Evolutionary conservation across 2,888 invertebrate genomes (phyloP).

Genomic region (Marronus borbonicus): DNA sequence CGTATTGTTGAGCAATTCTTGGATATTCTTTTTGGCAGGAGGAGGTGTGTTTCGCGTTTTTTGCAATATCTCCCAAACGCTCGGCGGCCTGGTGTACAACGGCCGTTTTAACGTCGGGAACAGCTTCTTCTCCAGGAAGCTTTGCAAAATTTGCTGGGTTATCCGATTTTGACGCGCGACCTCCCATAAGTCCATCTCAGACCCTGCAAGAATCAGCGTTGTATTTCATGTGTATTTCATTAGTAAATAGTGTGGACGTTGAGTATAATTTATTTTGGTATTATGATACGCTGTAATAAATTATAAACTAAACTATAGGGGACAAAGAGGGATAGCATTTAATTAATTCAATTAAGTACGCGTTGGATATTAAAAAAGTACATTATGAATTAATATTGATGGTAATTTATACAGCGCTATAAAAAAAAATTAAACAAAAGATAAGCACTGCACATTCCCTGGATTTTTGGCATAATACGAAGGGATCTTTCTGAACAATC

Average conservation of each 20-base stretch:
- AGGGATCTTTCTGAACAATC: too few relatives aligned
- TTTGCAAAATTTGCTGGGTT: constrained; percentile 83
- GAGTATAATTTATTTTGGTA: constrained; percentile 30
- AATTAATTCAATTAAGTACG: too few relatives aligned
- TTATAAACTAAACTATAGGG: too few relatives aligned
- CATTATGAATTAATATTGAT: too few relatives aligned
- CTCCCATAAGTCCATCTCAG: constrained; percentile 72
- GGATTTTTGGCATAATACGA: too few relatives aligned
- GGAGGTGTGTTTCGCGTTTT: constrained; percentile 63
- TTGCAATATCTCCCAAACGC: constrained; percentile 79
- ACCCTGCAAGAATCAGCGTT: constrained; percentile 63
- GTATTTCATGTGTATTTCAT: constrained; percentile 37
- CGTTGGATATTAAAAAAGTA: too few relatives aligned
- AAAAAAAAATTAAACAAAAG: too few relatives aligned
- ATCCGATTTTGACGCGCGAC: constrained; percentile 83
- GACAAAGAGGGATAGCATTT: too few relatives aligned
- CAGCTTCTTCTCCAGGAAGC: constrained; percentile 80
- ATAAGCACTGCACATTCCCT: too few relatives aligned
- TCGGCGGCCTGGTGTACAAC: constrained; percentile 72
- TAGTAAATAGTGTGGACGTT: not conserved
- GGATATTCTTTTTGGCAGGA: constrained; percentile 62
- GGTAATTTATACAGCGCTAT: too few relatives aligned
- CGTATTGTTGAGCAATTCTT: constrained; percentile 61
- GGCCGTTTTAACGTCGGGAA: constrained; percentile 73
- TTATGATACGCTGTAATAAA: constrained; percentile 2